Percentiles rank a stretch among this genome's conserved stretches.
Conservation (phyloP, 2,113 vertebrate species). For the Microtus ochrogaster region DNA sequence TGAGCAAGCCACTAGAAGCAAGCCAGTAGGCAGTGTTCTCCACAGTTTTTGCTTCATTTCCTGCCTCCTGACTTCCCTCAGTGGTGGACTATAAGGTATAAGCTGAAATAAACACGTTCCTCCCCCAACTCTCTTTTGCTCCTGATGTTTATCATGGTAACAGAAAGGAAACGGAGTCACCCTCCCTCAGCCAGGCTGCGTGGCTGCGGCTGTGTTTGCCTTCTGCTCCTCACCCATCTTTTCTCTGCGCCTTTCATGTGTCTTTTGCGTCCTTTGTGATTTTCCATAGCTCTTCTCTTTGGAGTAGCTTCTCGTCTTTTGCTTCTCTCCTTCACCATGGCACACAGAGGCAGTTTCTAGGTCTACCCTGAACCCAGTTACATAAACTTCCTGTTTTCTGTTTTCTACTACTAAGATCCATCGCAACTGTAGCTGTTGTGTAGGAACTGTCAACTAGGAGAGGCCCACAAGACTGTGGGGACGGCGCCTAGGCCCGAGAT, state of each 20-base stretch:
- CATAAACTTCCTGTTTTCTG: background rate
- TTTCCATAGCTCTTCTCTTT: background rate
- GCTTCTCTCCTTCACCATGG: background rate
- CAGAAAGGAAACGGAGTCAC: background rate
- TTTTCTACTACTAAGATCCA: background rate
- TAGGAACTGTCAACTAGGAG: background rate
- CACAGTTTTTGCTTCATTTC: background rate
- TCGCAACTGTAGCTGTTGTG: background rate
- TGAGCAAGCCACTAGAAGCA: background rate
- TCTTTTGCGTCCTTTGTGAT: background rate
- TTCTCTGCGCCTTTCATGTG: too few species aligned
- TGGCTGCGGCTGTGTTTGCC: background rate
- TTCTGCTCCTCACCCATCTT: background rate
- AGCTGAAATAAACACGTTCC: background rate
- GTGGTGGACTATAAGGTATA: background rate
- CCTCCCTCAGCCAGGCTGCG: background rate
- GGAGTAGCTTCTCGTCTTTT: background rate
- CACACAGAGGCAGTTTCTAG: background rate
- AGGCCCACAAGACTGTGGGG: background rate
- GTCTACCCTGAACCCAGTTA: background rate
- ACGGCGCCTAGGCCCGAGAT: background rate
- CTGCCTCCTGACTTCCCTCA: background rate
- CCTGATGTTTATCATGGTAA: background rate
- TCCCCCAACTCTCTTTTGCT: background rate
- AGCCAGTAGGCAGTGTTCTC: background rate